A percentile compares a stretch with the other conserved stretches of the same genome.
Conservation (phyloP, 2,113 vertebrate genomes). For the Bostrychus sinensis region DNA sequence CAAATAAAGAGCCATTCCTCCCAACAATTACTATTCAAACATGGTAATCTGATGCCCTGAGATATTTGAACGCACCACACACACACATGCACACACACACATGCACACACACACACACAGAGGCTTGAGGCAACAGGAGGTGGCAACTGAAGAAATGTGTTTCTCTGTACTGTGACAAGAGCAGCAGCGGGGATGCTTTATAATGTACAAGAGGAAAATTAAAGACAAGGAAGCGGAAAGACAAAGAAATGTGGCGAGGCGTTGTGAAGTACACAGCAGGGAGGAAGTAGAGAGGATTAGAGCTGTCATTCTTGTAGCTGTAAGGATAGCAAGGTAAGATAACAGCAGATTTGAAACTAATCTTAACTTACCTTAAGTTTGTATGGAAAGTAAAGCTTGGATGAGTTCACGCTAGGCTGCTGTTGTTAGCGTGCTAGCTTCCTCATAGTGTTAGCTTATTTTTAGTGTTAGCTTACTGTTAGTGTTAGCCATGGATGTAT, state of each 20-base stretch:
- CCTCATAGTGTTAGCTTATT: neutral
- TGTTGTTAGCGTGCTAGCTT: no score
- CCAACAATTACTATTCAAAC: slow-evolving; percentile 54
- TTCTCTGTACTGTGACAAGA: slow-evolving; percentile 45
- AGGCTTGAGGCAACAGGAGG: slow-evolving; percentile 33
- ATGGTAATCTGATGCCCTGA: slow-evolving; percentile 63
- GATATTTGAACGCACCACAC: slow-evolving; percentile 46
- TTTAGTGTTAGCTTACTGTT: no score
- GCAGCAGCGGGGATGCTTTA: slow-evolving; percentile 33
- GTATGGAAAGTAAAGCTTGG: no score
- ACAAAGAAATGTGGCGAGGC: slow-evolving; percentile 7
- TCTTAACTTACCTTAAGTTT: neutral
- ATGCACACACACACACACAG: slow-evolving; percentile 33
- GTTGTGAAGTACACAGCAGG: neutral
- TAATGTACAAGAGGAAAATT: slow-evolving; percentile 45
- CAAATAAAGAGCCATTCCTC: slow-evolving; percentile 56
- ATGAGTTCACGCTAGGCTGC: no score
- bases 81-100: slow-evolving; percentile 46
- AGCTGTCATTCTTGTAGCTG: neutral
- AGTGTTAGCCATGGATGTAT: no score
- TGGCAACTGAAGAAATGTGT: slow-evolving; percentile 13
- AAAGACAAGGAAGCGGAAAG: slow-evolving; percentile 13
- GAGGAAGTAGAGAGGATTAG: neutral
- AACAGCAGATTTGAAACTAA: neutral
- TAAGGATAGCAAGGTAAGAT: no score